Evolutionary conservation across 2,888 invertebrate species (phyloP).

Genomic region (Epistrophe eligans): DNA sequence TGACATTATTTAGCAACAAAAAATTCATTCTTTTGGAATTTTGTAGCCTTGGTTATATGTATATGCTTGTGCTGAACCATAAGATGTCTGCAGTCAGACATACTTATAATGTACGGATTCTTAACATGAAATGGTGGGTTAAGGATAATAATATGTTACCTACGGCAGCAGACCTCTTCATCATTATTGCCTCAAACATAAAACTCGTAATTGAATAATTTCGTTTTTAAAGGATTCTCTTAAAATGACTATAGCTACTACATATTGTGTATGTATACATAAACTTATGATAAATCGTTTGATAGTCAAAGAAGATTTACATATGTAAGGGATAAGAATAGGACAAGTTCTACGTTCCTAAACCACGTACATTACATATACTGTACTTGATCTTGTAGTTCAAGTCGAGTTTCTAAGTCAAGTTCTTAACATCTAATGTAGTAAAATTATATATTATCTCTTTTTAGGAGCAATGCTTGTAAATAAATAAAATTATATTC

Average conservation of each 20-base stretch:
- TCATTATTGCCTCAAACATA: constrained; percentile 66
- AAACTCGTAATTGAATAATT: constrained; percentile 68
- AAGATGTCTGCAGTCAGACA: not conserved
- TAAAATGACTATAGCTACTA: not conserved
- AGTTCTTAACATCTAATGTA: too few species aligned
- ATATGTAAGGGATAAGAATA: too few species aligned
- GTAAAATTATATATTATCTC: too few species aligned
- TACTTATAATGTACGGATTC: not conserved
- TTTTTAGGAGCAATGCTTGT: too few species aligned
- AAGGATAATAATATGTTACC: not conserved
- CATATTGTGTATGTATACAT: too few species aligned
- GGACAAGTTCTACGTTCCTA: too few species aligned
- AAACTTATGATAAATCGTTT: not conserved
- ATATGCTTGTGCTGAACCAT: not conserved
- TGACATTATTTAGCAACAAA: not conserved
- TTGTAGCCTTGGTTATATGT: not conserved
- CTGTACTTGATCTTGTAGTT: too few species aligned
- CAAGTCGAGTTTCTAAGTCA: too few species aligned
- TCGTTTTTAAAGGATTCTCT: constrained; percentile 41
- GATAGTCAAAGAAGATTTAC: too few species aligned
- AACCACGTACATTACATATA: too few species aligned
- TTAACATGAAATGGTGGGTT: not conserved
- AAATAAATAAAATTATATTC: too few species aligned
- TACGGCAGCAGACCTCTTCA: constrained; percentile 52
- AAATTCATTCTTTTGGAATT: not conserved